Evolutionary conservation across 2,888 invertebrate genomes (phyloP), one percentile per base, ranked within the genome.

Genomic region (Hermodice carunculata): DNA sequence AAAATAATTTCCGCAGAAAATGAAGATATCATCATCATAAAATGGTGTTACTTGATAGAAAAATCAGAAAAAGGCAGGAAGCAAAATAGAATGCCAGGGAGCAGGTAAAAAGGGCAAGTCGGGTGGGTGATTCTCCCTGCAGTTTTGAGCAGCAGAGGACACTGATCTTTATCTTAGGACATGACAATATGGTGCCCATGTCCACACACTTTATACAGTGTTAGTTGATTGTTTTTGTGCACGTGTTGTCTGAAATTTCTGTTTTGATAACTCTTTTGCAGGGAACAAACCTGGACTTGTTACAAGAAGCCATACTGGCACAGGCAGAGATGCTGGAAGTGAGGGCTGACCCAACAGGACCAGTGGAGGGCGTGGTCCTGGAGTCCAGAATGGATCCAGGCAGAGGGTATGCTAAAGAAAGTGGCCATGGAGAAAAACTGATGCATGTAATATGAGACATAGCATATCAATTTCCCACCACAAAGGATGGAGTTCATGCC

Each of bases 351-450:
- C 92, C 92, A 0, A 89, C 88, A 0, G 97, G 98, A 0, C 88
- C 90, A 1, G 94, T 94, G 0, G 97, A 98, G 87, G 98, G 94
- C 0, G 91, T 93, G 17, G 92, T 98, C 0, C 90, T 99, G 3
- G 99, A 99, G 86, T 92, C 96, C 0, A 91, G 90, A 70, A 88
- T 90, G 0, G 91, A 94, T 83, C 82, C 88, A 1, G 88, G 89
- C 40, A 88, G 91, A 81, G 94, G 94, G 90, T 90, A 80, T 78
- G 74, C 40, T 17, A 37, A 17, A 37, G 11, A 4, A 14, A 37
- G 11, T 14, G 17, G 40, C 11, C 11, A 37, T 37, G 11, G 40
- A 37, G 40, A 37, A 17, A 11, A 37, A 14, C 40, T 37, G 17
- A 37, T 37, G 40, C 11, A 14, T 11, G 11, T 37, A 14, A 37